Percentiles rank a stretch among this genome's conserved stretches.
phyloP scores from a whole-genome alignment of 2,113 vertebrate genomes.

The Odontophorus gujanensis region DNA sequence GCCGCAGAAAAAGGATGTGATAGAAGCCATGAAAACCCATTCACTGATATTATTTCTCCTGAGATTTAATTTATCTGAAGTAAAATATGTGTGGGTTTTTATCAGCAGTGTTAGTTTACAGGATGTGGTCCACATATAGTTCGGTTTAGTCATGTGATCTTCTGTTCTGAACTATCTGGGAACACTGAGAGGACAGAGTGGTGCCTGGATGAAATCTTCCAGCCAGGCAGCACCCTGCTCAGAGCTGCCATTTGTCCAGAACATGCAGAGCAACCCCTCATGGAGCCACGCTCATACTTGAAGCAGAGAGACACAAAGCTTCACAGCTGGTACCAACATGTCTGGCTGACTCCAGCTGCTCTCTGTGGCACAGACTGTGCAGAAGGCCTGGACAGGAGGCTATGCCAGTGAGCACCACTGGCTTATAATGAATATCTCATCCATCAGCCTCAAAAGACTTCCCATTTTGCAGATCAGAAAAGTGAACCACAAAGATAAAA shows the following conservation, averaged over 20 bases:
- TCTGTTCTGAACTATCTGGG: background rate
- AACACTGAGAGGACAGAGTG: background rate
- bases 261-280: background rate
- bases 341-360: background rate
- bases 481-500: background rate
- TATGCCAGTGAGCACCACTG: background rate
- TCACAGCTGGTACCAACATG: fast-evolving
- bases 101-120: background rate
- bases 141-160: background rate
- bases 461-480: background rate
- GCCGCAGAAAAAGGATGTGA: background rate
- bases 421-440: background rate
- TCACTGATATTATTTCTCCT: background rate
- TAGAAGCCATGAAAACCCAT: background rate
- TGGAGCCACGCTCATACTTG: background rate
- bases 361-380: background rate
- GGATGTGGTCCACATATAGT: background rate
- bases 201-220: background rate
- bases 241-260: background rate
- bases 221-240: background rate
- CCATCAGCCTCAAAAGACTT: background rate
- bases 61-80: background rate
- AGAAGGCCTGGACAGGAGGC: background rate
- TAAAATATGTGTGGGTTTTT: background rate
- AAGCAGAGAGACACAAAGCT: background rate